Conservation (phyloP, 2,888 invertebrate genomes). For the Keiferia lycopersicella region DNA sequence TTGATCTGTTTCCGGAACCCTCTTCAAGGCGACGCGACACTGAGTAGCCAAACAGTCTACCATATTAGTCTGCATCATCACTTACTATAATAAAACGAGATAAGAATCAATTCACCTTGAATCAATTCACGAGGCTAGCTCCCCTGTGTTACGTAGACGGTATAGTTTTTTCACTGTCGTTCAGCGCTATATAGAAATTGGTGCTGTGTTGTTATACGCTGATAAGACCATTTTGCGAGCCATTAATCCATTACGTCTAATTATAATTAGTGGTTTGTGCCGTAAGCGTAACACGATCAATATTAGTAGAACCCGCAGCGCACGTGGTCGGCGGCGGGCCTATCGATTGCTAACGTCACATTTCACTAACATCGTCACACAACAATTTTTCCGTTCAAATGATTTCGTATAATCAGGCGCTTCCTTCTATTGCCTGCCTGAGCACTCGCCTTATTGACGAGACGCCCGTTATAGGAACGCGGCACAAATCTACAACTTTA, state of each 20-base stretch:
- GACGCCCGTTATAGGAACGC: too few species aligned
- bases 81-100: too few species aligned
- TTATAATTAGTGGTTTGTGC: conserved; percentile 8
- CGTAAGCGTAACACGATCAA: conserved; percentile 16
- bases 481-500: too few species aligned
- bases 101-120: too few species aligned
- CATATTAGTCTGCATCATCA: too few species aligned
- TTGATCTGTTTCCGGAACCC: too few species aligned
- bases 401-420: neutral
- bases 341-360: conserved; percentile 18
- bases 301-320: conserved; percentile 14
- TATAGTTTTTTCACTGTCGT: too few species aligned
- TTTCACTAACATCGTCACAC: conserved; percentile 15
- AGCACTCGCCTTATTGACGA: neutral
- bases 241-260: conserved; percentile 1
- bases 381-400: neutral
- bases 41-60: too few species aligned
- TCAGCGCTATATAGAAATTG: neutral
- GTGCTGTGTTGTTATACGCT: too few species aligned
- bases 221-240: neutral
- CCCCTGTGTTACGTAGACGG: too few species aligned
- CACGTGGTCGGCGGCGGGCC: conserved; percentile 6
- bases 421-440: neutral
- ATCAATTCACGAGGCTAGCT: too few species aligned
- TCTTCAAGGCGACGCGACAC: too few species aligned